phyloP scores from a whole-genome alignment of 2,113 vertebrate species.

The Cheirogaleus medius region DNA sequence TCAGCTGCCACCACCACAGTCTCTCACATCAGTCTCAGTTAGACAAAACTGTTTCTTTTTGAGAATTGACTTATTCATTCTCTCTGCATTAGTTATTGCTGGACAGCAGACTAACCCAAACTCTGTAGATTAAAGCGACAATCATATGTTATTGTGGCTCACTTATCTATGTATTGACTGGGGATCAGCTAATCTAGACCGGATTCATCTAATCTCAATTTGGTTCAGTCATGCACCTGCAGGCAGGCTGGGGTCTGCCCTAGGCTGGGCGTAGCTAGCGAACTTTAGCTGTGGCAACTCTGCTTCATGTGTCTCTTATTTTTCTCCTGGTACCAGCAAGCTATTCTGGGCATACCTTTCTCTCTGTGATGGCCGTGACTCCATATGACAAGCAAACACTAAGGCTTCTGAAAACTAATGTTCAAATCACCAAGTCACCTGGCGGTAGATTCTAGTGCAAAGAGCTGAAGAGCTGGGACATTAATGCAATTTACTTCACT shows the following conservation, averaged over 20 bases:
- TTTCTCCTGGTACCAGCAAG: background rate
- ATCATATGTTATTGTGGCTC: background rate
- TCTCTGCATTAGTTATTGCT: background rate
- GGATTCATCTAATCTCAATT: background rate
- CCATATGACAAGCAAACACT: background rate
- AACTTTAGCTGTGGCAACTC: background rate
- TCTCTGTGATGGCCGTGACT: background rate
- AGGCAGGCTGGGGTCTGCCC: background rate
- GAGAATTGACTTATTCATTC: background rate
- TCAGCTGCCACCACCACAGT: background rate
- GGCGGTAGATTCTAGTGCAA: background rate
- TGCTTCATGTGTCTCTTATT: background rate
- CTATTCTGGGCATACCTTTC: background rate
- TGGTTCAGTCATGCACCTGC: background rate
- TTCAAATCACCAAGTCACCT: background rate
- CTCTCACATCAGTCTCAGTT: background rate
- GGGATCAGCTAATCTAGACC: background rate
- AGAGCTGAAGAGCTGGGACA: background rate
- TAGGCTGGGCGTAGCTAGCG: background rate
- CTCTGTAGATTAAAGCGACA: background rate
- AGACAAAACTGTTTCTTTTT: background rate
- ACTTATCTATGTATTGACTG: background rate
- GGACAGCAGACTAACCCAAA: background rate
- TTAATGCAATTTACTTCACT: background rate
- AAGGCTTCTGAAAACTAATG: background rate